A percentile compares a stretch with the other conserved stretches of the same genome.
Evolutionary conservation across 1,140 invertebrate species (phyloP).

Genomic region (Euura saliciscinereae): DNA sequence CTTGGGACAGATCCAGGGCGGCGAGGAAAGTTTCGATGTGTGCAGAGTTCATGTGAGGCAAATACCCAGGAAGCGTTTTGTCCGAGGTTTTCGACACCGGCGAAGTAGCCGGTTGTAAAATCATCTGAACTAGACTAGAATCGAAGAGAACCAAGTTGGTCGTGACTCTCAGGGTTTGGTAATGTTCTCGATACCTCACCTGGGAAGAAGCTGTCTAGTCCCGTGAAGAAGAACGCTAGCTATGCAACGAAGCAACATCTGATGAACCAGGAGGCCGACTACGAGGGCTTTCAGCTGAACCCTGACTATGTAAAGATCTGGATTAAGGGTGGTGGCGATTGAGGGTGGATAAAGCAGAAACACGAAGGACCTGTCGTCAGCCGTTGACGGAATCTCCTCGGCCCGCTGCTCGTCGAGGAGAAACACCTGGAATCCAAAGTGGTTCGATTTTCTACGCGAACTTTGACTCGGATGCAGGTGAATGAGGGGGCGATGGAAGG

Average conservation of each 20-base stretch:
- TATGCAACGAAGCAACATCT: conserved; percentile 89
- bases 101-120: conserved; percentile 56
- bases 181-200: conserved; percentile 42
- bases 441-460: neutral
- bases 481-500: neutral
- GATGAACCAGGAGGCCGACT: conserved; percentile 87
- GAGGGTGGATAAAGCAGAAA: conserved; percentile 87
- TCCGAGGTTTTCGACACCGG: conserved; percentile 59
- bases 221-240: conserved; percentile 82
- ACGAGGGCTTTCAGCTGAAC: conserved; percentile 87
- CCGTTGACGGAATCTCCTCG: conserved; percentile 44
- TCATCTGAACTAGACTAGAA: conserved; percentile 52
- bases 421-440: conserved; percentile 64
- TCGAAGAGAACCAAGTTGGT: conserved; percentile 35
- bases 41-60: conserved; percentile 29
- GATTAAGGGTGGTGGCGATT: conserved; percentile 72
- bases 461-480: neutral
- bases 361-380: conserved; percentile 85
- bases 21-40: conserved; percentile 67
- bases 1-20: conserved; percentile 81
- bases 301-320: conserved; percentile 79
- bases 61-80: conserved; percentile 26
- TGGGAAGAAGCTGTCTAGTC: conserved; percentile 59
- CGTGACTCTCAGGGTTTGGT: too few relatives aligned
- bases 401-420: conserved; percentile 68